Conservation (phyloP, 2,888 invertebrate genomes). For the Melanargia galathea region DNA sequence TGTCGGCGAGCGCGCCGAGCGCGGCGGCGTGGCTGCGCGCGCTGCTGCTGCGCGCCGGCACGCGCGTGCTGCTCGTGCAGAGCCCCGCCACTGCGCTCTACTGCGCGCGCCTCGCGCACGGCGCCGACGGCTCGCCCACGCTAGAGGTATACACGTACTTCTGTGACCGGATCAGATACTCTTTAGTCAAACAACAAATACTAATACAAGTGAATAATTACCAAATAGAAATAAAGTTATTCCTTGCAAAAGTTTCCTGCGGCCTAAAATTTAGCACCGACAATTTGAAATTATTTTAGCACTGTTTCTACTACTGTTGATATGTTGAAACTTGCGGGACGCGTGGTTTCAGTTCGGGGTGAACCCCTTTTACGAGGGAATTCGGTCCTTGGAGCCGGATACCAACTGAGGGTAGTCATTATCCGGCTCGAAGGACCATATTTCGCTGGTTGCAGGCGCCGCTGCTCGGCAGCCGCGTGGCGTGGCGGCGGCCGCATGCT, state of each 20-base stretch:
- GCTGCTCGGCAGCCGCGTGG: conserved; percentile 51
- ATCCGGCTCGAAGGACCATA: too few relatives aligned
- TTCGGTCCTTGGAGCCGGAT: neutral
- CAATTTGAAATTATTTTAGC: too few relatives aligned
- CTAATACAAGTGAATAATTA: too few relatives aligned
- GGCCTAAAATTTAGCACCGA: too few relatives aligned
- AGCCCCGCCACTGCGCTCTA: conserved; percentile 52
- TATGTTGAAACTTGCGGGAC: too few relatives aligned
- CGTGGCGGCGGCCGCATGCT: conserved; percentile 54
- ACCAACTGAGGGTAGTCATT: conserved; percentile 20
- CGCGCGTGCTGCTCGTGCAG: conserved; percentile 62
- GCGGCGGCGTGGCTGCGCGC: conserved; percentile 52
- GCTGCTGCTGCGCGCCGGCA: conserved; percentile 40
- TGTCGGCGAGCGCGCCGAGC: conserved; percentile 44
- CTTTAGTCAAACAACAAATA: too few relatives aligned
- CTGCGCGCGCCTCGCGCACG: conserved; percentile 18
- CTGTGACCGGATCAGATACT: too few relatives aligned
- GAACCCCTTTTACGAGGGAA: too few relatives aligned
- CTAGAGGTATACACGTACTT: neutral
- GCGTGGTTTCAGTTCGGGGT: too few relatives aligned
- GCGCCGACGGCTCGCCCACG: neutral
- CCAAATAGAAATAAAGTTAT: too few relatives aligned
- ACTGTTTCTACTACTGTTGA: too few relatives aligned
- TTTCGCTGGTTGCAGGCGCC: conserved; percentile 47
- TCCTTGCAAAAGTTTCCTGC: too few relatives aligned